Conservation (phyloP, 2,888 invertebrate genomes). For the Trachelus stipa region DNA sequence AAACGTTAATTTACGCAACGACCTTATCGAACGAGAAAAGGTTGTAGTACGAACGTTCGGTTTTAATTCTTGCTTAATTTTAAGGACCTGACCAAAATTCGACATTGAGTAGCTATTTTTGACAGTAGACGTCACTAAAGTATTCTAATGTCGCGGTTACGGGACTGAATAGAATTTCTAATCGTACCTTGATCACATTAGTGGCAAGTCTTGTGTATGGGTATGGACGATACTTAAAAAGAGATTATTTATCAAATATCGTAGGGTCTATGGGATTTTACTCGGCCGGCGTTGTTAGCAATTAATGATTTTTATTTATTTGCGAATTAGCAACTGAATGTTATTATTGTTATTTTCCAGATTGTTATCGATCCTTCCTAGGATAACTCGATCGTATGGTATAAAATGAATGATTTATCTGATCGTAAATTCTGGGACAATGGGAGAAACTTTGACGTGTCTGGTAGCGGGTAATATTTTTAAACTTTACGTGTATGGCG, state of each 20-base stretch:
- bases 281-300: neutral
- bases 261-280: neutral
- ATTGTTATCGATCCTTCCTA: neutral
- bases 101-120: neutral
- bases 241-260: neutral
- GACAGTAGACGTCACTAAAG: neutral
- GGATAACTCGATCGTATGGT: neutral
- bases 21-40: neutral
- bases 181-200: neutral
- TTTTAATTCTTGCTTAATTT: neutral
- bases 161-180: neutral
- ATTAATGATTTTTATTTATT: neutral
- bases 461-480: constrained; percentile 35
- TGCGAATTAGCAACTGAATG: neutral
- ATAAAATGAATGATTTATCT: neutral
- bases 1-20: neutral
- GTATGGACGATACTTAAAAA: neutral
- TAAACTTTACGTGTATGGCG: constrained; percentile 19
- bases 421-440: neutral
- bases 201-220: neutral
- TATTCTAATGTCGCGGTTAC: neutral
- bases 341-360: neutral
- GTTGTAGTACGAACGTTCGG: neutral
- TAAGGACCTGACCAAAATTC: neutral
- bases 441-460: neutral